phyloP scores from a whole-genome alignment of 2,888 invertebrate species.

The Acheta domesticus region DNA sequence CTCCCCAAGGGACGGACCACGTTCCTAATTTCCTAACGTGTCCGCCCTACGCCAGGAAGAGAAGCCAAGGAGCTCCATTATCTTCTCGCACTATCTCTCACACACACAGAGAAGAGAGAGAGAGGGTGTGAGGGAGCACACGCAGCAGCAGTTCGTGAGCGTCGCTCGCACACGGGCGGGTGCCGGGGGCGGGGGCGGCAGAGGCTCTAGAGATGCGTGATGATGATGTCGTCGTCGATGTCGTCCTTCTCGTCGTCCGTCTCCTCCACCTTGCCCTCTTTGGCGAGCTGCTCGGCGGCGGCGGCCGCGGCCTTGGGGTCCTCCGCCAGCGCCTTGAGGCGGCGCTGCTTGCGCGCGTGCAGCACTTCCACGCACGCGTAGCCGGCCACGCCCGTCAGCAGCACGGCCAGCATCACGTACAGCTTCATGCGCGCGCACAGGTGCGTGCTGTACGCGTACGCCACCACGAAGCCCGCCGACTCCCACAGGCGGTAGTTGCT shows the following conservation, averaged over 20 bases:
- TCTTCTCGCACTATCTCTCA: no score
- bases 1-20: no score
- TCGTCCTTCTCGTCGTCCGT: constrained; percentile 84
- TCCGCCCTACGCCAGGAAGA: no score
- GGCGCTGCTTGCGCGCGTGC: constrained; percentile 75
- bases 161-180: no score
- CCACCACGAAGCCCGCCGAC: constrained; percentile 83
- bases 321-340: constrained; percentile 70
- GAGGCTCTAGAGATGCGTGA: constrained; percentile 68
- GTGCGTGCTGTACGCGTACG: constrained; percentile 84
- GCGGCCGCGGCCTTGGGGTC: constrained; percentile 61
- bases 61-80: no score
- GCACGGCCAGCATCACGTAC: constrained; percentile 75
- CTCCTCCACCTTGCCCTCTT: constrained; percentile 56
- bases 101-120: no score
- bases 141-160: no score
- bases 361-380: constrained; percentile 78
- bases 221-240: constrained; percentile 82
- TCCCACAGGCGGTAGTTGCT: constrained; percentile 90
- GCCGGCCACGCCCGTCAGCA: constrained; percentile 69
- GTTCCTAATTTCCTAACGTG: not conserved
- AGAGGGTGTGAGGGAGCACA: no score
- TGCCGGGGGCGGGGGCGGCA: not conserved
- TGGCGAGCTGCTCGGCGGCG: constrained; percentile 60
- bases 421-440: constrained; percentile 82